Evolutionary conservation across 2,888 invertebrate genomes (phyloP), one percentile per base, ranked within the genome.

Genomic region (Gymnoscelis rufifasciata): DNA sequence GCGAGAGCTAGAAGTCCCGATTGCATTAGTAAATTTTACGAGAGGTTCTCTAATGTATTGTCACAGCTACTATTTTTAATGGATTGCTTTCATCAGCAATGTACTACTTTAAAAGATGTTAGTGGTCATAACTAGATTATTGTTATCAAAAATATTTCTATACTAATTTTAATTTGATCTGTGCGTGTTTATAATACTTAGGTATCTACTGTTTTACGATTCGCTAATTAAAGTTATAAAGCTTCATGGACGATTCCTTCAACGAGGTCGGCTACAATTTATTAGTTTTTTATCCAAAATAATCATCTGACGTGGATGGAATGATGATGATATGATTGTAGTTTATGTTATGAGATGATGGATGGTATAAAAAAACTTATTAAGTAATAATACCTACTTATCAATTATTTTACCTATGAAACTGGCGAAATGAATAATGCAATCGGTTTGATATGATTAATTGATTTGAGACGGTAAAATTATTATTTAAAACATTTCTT

Each of bases 271-370:
- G 45, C 29, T 48, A 39, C 44, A 46, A 52, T 56, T 47, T 50
- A 36, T 47, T 48, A 38, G 24, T n/a, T 29, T 36, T 36, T 30
- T 50, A 49, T 59, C 51, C 50, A 43, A 54, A 54, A 53, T 61
- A 52, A 51, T 53, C 31, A 56, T 59, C 54, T 56, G 41, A 57
- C 42, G 57, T 80, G 84, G 84, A 83, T 83, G 84, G 84, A 82
- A 71, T 64, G 60, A 76, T 64, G 60, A 76, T 82, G 83, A 84
- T 84, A 84, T 83, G 82, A 77, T 46, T 59, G 61, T 64, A 46
- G 51, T 57, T 54, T 60, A 67, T 63, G 62, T 54, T n/a, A n/a
- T n/a, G n/a, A n/a, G 59, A 67, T 64, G 64, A 68, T 56, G 59
- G 63, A 65, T 44, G 50, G 52, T 54, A 45, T 46, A 44, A 40